Base-by-base conservation (phyloP, 2,888 invertebrate genomes). In the Danaus chrysippus region DNA sequence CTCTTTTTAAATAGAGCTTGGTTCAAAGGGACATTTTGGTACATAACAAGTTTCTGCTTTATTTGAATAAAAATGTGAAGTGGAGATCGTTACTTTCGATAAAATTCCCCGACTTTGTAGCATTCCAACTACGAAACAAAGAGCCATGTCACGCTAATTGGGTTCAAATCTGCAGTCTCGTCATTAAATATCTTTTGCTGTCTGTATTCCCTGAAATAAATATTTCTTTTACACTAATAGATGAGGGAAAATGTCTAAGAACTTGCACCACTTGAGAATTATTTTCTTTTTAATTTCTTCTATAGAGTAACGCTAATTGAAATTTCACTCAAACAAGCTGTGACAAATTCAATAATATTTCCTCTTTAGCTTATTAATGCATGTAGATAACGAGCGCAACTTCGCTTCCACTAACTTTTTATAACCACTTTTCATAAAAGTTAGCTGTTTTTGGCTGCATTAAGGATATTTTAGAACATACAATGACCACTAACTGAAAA, bases 61-160 rank as follows among this genome's bases (percentile, higher is more conserved):
- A 67, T 69, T 73, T 70, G 62, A 71, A 73, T 70, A 69, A 70
- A 72, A 71, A 68, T 62, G 64, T 61, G 58, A 62, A 77, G 77
- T 77, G 71, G 69, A 71, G 73, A 73, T 81, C 77, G 75, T 81
- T 82, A 78, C 76, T 79, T 73, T 72, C 74, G 71, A 71, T 69
- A 69, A 66, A 69, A 70, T 65, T 66, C 60, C 64, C 61, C 61
- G 65, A 68, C 68, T 70, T 65, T 71, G 70, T 66, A 64, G 67
- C 66, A 63, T 66, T 68, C 66, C 65, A 64, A 66, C 63, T 63
- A 56, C 69, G 68, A 66, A 70, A 68, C 70, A 70, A 68, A 68
- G 64, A 68, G 62, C 65, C 62, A 62, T 60, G 62, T 70, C 68
- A 70, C 68, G 68, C 69, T 74, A 73, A 74, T 73, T 73, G 70